Base-by-base conservation (phyloP, 1,140 invertebrate genomes). In the Druon quercuslanigerum region DNA sequence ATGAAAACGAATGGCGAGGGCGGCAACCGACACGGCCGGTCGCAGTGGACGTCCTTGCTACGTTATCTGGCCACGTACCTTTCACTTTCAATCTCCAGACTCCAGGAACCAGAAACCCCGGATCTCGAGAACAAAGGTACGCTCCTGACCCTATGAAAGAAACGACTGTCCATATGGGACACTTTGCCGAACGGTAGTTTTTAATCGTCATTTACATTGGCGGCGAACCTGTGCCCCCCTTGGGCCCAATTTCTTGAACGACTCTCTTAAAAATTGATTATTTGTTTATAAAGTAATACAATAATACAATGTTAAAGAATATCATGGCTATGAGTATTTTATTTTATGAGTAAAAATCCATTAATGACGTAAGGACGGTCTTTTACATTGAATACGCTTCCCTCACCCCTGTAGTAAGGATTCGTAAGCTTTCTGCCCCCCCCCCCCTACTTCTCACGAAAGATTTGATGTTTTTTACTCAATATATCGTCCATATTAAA, bases 31-130 rank as follows among this genome's bases (percentile, higher is more conserved):
- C 83, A 83, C 82, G 77, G 81, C 82, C 56, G 77, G 72, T 76
- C 57, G 56, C 83, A 90, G 85, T 90, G 87, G 90, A 91, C 89
- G 90, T 91, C 90, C 90, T 91, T 91, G 90, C 90, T 88, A 90
- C 84, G 87, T 91, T 91, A 91, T 91, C 89, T 87, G 83, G 82
- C 85, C 83, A 85, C 86, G 84, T 87, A 87, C 90, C 90, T 92
- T 92, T 91, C 90, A 91, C 90, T 92, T 91, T 92, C 88, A 88
- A 79, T 83, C 82, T 87, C 79, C 85, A 90, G 79, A 84, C 82
- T 87, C 79, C 85, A 90, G 89, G 88, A 90, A 89, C 87, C 86
- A 87, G 85, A 89, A 88, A 89, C 84, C 87, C 86, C 84, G 84
- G 86, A 87, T 87, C 87, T 83, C 76, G 72, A 54, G 80, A 85